Evolutionary conservation across 2,113 vertebrate genomes (phyloP).

Genomic region (Nannobrachium achirus): DNA sequence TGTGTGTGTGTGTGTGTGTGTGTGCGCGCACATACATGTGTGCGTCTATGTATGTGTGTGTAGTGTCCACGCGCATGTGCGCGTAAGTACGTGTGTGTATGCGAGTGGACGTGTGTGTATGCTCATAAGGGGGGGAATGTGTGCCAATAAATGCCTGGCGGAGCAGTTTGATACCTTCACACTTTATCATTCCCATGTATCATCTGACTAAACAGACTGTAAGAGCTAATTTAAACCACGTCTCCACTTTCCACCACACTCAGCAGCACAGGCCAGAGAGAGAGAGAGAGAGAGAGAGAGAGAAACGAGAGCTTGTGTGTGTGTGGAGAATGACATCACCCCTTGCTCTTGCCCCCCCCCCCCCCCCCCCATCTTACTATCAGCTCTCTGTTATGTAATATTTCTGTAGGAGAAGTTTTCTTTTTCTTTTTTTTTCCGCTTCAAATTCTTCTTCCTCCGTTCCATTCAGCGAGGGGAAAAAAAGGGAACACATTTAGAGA

Average conservation of each 20-base stretch:
- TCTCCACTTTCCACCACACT: conserved; percentile 71
- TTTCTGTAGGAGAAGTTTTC: conserved; percentile 69
- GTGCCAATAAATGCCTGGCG: conserved; percentile 45
- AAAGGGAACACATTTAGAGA: conserved; percentile 72
- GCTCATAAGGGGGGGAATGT: conserved; percentile 14
- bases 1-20: too few species aligned
- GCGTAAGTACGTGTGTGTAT: too few species aligned
- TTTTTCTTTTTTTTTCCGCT: conserved; percentile 12
- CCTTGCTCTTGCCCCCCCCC: not conserved
- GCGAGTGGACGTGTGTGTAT: too few species aligned
- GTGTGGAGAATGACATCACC: conserved; percentile 77
- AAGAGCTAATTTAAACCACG: conserved; percentile 68
- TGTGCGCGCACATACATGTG: too few species aligned
- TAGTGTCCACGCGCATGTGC: too few species aligned
- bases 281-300: conserved; percentile 21
- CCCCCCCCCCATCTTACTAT: conserved; percentile 56
- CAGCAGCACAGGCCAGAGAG: conserved; percentile 1
- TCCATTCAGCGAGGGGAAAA: conserved; percentile 56
- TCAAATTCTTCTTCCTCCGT: conserved; percentile 23
- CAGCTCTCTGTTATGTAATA: conserved; percentile 70
- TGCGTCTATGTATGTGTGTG: too few species aligned
- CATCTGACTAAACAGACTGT: conserved; percentile 69
- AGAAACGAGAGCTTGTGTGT: conserved; percentile 41
- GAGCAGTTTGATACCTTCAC: conserved; percentile 61
- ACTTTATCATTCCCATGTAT: conserved; percentile 63